A percentile compares a stretch with the other conserved stretches of the same genome.
Evolutionary conservation across 2,113 vertebrate genomes (phyloP).

Genomic region (Strigops habroptila): DNA sequence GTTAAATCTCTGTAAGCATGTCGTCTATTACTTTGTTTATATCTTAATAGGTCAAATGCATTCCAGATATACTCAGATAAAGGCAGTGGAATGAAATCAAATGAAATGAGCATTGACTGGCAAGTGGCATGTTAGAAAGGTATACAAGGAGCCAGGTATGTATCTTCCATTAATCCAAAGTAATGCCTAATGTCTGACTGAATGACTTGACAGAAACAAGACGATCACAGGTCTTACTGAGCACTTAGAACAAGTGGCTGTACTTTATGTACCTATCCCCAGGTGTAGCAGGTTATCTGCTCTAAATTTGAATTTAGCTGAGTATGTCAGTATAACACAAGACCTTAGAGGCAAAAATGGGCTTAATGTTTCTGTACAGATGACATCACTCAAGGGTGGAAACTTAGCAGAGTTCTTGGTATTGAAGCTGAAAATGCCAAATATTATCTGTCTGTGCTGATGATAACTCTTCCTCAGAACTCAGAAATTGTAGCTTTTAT

Average conservation of each 20-base stretch:
- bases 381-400: background rate
- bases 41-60: background rate
- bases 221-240: background rate
- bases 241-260: background rate
- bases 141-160: background rate
- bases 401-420: background rate
- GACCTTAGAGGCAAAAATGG: background rate
- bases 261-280: background rate
- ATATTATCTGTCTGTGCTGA: background rate
- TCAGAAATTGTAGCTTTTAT: background rate
- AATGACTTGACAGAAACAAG: background rate
- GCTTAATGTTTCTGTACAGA: conserved; percentile 5
- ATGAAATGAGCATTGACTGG: background rate
- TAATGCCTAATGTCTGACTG: background rate
- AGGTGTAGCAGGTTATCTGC: background rate
- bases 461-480: background rate
- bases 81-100: background rate
- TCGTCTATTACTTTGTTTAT: background rate
- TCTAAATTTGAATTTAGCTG: conserved; percentile 1
- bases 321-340: background rate
- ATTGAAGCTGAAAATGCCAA: background rate
- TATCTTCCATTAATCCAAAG: background rate
- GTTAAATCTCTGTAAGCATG: background rate
- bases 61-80: background rate
- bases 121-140: background rate